Conservation (phyloP, 2,888 invertebrate genomes). For the Camponotus fellah region DNA sequence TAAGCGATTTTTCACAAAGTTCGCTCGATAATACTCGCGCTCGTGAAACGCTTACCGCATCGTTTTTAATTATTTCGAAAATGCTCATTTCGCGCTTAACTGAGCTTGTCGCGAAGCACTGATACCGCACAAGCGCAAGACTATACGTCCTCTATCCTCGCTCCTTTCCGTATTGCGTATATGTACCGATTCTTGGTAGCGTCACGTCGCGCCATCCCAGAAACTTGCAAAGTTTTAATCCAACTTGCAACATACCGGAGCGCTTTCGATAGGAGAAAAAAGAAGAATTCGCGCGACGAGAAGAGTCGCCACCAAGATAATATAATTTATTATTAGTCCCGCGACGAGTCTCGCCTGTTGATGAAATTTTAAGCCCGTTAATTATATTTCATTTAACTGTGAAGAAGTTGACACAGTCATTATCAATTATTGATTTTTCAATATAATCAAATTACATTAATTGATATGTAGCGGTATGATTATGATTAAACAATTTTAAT, state of each 20-base stretch:
- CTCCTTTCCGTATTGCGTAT: slow-evolving; percentile 32
- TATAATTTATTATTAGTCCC: slow-evolving; percentile 44
- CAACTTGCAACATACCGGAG: slow-evolving; percentile 51
- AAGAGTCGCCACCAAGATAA: neutral
- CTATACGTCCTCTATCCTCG: neutral
- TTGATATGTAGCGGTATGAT: neutral
- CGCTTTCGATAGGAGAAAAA: slow-evolving; percentile 12
- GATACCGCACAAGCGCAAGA: too few relatives aligned
- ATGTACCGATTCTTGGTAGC: slow-evolving; percentile 37
- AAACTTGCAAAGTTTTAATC: slow-evolving; percentile 52
- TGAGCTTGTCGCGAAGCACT: neutral
- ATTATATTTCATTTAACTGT: slow-evolving; percentile 33
- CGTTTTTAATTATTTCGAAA: slow-evolving; percentile 44
- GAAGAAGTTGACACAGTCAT: slow-evolving; percentile 46
- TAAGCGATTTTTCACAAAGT: slow-evolving; percentile 3
- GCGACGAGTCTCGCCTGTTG: neutral
- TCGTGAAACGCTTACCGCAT: neutral
- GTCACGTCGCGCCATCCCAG: slow-evolving; percentile 46
- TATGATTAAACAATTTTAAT: neutral
- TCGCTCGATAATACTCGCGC: neutral
- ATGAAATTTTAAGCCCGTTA: slow-evolving; percentile 21
- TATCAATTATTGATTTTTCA: slow-evolving; percentile 38
- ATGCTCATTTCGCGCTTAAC: slow-evolving; percentile 23
- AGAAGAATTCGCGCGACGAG: slow-evolving; percentile 3
- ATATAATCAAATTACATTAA: neutral